Evolutionary conservation across 2,888 invertebrate species (phyloP), one percentile per base, ranked within the genome.

Genomic region (Diloba caeruleocephala): DNA sequence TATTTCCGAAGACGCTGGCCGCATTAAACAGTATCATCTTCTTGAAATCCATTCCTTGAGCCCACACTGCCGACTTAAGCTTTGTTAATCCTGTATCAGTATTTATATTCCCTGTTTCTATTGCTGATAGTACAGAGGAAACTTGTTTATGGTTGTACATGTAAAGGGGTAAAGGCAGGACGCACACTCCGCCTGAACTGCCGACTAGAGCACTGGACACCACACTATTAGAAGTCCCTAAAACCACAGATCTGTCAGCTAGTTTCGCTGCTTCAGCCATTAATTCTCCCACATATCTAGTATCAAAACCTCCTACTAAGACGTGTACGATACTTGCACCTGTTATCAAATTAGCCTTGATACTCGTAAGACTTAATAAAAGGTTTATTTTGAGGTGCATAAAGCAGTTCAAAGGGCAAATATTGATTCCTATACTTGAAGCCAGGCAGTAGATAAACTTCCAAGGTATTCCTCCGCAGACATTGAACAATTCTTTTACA

Each of bases 401-500:
- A 55, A 89, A 93, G 58, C 88, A 88, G 60, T 87, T 84, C 26
- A 87, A 68, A 10, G 93, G 93, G 31, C 88, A 87, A 9, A 87
- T 70, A 46, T 82, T 85, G 12, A 82, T 69, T 8, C 90, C 92
- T 45, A 93, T 84, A 25, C 79, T 84, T 0, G 90, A 91, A 32
- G 93, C 87, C 5, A 93, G 74, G 43, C 90, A 90, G 67, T 90
- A 92, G 46, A 93, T 82, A 57, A 92, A 92, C 64, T 85, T 88
- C 90, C 90, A 93, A 8, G 92, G 82, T 8, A 83, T 37, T 7
- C 82, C 82, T 19, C 81, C 71, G 57, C 90, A 92, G 1, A 73
- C 77, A 28, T 74, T 62, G 45, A 77, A 87, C 13, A 92, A 65
- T 29, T 88, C 78, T 31, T 74, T 58, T 26, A 93, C 79, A 25